Evolutionary conservation across 2,113 vertebrate species (phyloP), one percentile per base, ranked within the genome.

Genomic region (Platichthys stellatus): DNA sequence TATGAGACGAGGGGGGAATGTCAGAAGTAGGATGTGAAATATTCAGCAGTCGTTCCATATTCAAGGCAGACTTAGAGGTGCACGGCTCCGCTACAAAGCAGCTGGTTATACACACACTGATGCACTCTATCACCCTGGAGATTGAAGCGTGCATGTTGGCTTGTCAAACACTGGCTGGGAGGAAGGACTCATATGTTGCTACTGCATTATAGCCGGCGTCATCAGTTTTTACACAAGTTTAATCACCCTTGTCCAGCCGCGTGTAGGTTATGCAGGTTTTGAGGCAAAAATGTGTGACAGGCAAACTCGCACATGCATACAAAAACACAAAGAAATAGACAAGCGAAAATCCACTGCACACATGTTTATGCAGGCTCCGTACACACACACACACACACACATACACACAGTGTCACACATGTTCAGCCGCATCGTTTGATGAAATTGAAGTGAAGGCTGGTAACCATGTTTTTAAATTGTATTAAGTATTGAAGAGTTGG

Each of bases 1-100:
- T 89, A 92, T 91, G 90, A 88, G 89, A 82, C 74, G 70, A 61
- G 67, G 59, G 69, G 60, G 45, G 77, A 65, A 61, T 80, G 87
- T 90, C 80, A 90, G 70, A 81, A 81, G 83, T 72, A 63, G 63
- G 68, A 83, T 80, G 79, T 90, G 72, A 92, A 92, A 92, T 92
- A 92, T 93, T 92, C 87, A 92, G 72, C 66, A 89, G 74, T 75
- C 76, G 75, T 91, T 92, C 61, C 85, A 88, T 82, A 90, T 91
- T 91, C 84, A 87, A 80, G 76, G 81, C 82, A 76, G 84, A 75
- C 68, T 70, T 80, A 20, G 78, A 86, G 85, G 82, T 69, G 76
- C 88, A 88, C 54, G 71, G 82, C 82, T 80, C 60, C 38, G 72
- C 81, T 65, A 67, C 78, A 78, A 78, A 31, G 76, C 66, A 63